Evolutionary conservation across 2,113 vertebrate genomes (phyloP).

Genomic region (Neodontobutis hainanensis): DNA sequence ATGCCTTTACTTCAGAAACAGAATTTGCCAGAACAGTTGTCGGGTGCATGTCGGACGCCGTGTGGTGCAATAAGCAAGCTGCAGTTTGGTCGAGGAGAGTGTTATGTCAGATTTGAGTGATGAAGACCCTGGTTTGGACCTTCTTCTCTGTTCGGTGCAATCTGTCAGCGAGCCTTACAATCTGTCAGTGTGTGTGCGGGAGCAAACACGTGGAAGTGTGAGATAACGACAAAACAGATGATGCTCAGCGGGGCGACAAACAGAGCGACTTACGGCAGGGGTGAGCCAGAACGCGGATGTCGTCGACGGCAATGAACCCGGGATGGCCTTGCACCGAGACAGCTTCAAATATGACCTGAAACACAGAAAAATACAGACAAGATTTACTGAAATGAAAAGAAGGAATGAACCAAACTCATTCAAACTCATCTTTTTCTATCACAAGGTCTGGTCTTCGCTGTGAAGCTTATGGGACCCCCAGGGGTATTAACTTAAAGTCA

Average conservation of each 20-base stretch:
- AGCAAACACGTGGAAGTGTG: neutral
- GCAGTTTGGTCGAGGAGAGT: conserved; percentile 38
- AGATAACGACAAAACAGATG: conserved; percentile 43
- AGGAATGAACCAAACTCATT: neutral
- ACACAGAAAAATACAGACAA: conserved; percentile 1
- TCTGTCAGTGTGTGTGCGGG: conserved; percentile 21
- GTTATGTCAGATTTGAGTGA: conserved; percentile 60
- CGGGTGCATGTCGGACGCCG: conserved; percentile 6
- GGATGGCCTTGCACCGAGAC: conserved; percentile 93
- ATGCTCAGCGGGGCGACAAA: conserved; percentile 35
- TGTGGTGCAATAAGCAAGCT: conserved; percentile 2
- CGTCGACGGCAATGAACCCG: conserved; percentile 94
- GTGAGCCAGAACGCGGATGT: conserved; percentile 94
- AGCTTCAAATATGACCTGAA: conserved; percentile 95
- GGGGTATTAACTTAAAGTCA: conserved; percentile 47
- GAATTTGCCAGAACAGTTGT: no score
- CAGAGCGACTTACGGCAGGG: conserved; percentile 88
- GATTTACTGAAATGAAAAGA: neutral
- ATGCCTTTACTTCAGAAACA: neutral
- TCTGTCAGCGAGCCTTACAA: conserved; percentile 49
- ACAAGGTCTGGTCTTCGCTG: conserved; percentile 26
- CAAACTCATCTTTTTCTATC: neutral
- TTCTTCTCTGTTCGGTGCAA: conserved; percentile 41
- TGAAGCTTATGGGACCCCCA: conserved; percentile 47
- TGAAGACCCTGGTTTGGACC: conserved; percentile 48